These are phyloP conservation scores for Gavialis gangeticus DNA, from an alignment of 2,113 vertebrate genomes.

Conservation along the genomic window DNA sequence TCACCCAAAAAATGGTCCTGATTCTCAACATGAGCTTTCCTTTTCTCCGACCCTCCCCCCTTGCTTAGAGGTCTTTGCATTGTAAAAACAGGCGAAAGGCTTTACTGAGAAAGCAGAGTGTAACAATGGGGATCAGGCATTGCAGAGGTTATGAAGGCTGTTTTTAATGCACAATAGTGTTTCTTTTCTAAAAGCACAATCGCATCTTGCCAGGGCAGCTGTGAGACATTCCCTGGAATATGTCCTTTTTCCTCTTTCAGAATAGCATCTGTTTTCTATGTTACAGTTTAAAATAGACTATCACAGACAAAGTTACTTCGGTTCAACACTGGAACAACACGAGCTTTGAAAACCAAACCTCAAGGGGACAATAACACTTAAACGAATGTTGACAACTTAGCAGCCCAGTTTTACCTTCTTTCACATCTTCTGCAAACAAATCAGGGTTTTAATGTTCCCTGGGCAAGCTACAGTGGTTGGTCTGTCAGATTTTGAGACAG, in stretches of 20 bases:
- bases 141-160: not conserved
- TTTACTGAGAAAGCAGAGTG: not conserved
- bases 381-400: constrained; percentile 33
- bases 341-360: not conserved
- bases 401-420: not conserved
- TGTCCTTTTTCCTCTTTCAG: not conserved
- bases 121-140: not conserved
- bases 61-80: not conserved
- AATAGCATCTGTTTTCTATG: not conserved
- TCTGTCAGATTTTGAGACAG: constrained; percentile 17
- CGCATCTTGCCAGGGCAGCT: not conserved
- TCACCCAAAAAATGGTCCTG: not conserved
- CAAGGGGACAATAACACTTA: not conserved
- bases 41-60: not conserved
- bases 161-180: not conserved
- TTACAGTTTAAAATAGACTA: not conserved
- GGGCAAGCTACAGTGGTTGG: not conserved
- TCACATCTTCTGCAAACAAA: constrained; percentile 32
- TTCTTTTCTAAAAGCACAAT: not conserved
- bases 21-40: not conserved
- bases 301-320: not conserved
- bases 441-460: constrained; percentile 34
- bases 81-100: not conserved
- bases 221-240: not conserved
- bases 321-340: not conserved